Conservation (phyloP, 2,113 vertebrate genomes). For the Archilochus colubris region DNA sequence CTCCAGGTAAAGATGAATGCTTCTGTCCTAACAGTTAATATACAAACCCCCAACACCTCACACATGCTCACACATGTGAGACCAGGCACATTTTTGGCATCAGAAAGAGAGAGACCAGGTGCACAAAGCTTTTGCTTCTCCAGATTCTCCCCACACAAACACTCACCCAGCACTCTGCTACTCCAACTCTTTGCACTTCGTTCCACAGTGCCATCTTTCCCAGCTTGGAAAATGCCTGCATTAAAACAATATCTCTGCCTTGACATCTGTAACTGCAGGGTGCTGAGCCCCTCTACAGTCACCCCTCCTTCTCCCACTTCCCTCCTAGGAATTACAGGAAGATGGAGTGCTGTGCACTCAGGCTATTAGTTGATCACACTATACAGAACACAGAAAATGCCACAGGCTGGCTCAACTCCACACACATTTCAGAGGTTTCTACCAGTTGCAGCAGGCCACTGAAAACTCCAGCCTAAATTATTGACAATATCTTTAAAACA, state of each 20-base stretch:
- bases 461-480: not conserved
- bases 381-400: rapidly evolving
- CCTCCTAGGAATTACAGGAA: not conserved
- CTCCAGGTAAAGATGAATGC: not conserved
- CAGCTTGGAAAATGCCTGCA: not conserved
- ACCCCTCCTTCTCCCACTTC: not conserved
- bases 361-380: no score
- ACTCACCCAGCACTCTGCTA: not conserved
- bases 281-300: not conserved
- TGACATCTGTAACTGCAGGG: not conserved
- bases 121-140: not conserved
- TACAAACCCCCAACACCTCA: not conserved
- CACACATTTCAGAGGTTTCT: not conserved
- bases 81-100: not conserved
- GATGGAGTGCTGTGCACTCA: not conserved
- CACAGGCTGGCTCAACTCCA: not conserved
- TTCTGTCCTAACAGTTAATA: not conserved
- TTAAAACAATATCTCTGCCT: not conserved
- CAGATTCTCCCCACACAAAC: not conserved
- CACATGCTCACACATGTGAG: not conserved
- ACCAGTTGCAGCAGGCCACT: not conserved
- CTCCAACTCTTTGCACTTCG: not conserved
- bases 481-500: not conserved
- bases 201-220: not conserved
- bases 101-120: not conserved